phyloP scores from a whole-genome alignment of 2,888 invertebrate genomes.

The Hanleya hanleyi region DNA sequence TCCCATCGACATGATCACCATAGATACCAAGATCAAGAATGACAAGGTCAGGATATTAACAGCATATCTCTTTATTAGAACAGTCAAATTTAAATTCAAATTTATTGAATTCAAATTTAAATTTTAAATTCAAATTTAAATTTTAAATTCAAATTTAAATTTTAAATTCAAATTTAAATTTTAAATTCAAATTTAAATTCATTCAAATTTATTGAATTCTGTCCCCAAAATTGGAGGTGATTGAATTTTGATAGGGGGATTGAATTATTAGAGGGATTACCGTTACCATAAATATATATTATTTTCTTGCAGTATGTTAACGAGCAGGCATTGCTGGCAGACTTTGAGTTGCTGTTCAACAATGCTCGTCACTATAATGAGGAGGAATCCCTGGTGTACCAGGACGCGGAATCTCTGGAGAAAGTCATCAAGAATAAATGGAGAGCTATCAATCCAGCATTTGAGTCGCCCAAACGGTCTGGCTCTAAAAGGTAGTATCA shows the following conservation, averaged over 20 bases:
- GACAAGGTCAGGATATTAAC: slow-evolving; percentile 74
- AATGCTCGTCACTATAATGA: slow-evolving; percentile 99
- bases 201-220: no score
- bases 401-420: slow-evolving; percentile 93
- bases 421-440: slow-evolving; percentile 88
- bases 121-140: no score
- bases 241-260: no score
- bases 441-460: slow-evolving; percentile 51
- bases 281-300: no score
- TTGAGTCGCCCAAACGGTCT: slow-evolving; percentile 18
- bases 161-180: no score
- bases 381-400: slow-evolving; percentile 94
- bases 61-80: not conserved
- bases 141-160: no score
- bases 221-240: no score
- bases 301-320: slow-evolving; percentile 75
- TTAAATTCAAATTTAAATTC: no score
- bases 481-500: slow-evolving; percentile 3
- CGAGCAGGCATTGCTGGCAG: slow-evolving; percentile 78
- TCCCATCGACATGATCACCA: slow-evolving; percentile 96
- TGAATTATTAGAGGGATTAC: no score
- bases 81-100: no score
- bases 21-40: slow-evolving; percentile 90
- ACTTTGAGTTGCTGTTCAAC: slow-evolving; percentile 92
- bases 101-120: no score